Base-by-base conservation (phyloP, 1,140 invertebrate species). In the Psilanteris sp. region DNA sequence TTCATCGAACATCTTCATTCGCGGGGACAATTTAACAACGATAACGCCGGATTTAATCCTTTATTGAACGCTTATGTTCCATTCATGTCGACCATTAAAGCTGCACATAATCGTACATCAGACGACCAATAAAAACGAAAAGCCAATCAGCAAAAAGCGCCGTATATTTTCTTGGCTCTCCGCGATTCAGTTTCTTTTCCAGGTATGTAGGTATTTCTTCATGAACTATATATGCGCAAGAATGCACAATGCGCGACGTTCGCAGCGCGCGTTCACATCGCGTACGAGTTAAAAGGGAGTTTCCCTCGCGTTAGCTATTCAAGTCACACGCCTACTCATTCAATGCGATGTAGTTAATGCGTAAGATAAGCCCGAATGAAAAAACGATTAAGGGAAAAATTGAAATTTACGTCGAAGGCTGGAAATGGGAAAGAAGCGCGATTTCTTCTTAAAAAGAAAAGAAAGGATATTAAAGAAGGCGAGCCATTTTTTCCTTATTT, bases 261-360 rank as follows among this genome's bases (percentile, higher is more conserved):
- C 13, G 43, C 26, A 9, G 26, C 27, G 9, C 32, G 24, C 44
- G 27, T 50, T 70, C 57, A 57, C 68, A 64, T 57, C 32, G 57
- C 57, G 31, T 41, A 36, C 29, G 37, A 73, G 52, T 66, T 59
- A 59, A 73, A 73, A 73, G 50, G 59, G 70, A 73, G 36, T 73
- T 73, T 66, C 59, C 59, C 44, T 29, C 36, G 61, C 37, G 61
- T 61, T 61, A 50, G 50, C 59, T 64, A 66, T 74, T 66, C 70
- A 59, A 55, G 44, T 66, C 59, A 59, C 59, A 74, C 59, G 61
- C 61, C 70, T 48, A 59, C 70, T 74, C 61, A 73, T 64, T 73
- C 37, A 73, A 73, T 52, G 52, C 70, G 44, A 64, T 37, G 52
- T 36, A 13, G 48, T 62, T 62, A 72, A 54, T 54, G 48, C 59